Evolutionary conservation across 2,797 vertebrate species (phyloP).

Genomic region (Xenentodon cancila): DNA sequence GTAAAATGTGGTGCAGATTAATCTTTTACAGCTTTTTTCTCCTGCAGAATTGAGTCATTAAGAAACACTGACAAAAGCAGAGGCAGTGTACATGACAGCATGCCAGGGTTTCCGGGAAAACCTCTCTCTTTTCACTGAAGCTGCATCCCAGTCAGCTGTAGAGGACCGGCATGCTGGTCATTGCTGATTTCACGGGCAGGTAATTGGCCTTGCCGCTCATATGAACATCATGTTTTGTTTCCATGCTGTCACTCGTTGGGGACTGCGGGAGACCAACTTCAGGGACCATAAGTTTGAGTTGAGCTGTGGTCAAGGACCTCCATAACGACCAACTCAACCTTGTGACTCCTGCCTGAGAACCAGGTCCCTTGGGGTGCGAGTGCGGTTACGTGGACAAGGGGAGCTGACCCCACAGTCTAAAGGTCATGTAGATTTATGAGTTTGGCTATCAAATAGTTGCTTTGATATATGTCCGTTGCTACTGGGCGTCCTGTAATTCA

Average conservation of each 20-base stretch:
- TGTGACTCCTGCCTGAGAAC: conserved; percentile 78
- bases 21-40: conserved; percentile 62
- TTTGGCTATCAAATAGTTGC: conserved; percentile 11
- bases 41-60: conserved; percentile 52
- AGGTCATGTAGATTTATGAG: conserved; percentile 50
- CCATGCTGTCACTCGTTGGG: conserved; percentile 68
- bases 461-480: conserved; percentile 10
- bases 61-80: conserved; percentile 58
- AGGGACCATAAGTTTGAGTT: conserved; percentile 65
- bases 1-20: conserved; percentile 65
- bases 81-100: conserved; percentile 38
- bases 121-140: conserved; percentile 26
- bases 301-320: conserved; percentile 75
- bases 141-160: conserved; percentile 40
- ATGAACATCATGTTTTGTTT: conserved; percentile 46
- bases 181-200: conserved; percentile 48
- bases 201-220: conserved; percentile 11
- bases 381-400: conserved; percentile 27
- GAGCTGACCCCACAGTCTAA: conserved; percentile 55
- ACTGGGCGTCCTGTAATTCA: conserved; percentile 11
- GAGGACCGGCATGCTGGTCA: conserved; percentile 31
- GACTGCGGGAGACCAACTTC: conserved; percentile 60
- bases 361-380: conserved; percentile 61
- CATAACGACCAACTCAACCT: conserved; percentile 83
- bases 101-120: conserved; percentile 44